Conservation (phyloP, 2,888 invertebrate species). For the Synanthedon vespiformis region DNA sequence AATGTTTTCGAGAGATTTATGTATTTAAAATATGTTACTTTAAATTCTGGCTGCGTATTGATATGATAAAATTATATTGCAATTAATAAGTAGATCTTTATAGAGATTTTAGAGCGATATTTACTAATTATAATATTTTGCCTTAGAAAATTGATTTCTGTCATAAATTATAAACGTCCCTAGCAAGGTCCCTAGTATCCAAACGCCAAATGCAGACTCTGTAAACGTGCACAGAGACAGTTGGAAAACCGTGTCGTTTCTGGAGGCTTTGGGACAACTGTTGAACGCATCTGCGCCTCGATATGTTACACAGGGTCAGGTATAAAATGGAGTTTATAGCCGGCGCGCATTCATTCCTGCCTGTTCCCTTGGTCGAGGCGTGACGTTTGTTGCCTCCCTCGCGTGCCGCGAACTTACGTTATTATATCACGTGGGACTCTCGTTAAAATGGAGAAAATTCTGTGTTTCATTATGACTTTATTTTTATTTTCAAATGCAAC, state of each 20-base stretch:
- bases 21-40: too few relatives aligned
- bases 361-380: conserved; percentile 16
- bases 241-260: conserved; percentile 2
- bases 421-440: background rate
- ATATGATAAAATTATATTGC: too few relatives aligned
- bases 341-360: conserved; percentile 31
- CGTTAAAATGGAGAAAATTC: conserved; percentile 36
- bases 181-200: background rate
- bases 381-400: conserved; percentile 12
- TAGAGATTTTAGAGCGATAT: too few relatives aligned
- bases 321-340: conserved; percentile 22
- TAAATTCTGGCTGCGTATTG: too few relatives aligned
- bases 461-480: conserved; percentile 25
- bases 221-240: background rate
- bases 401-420: conserved; percentile 9
- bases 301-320: conserved; percentile 19
- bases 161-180: background rate
- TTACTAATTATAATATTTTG: too few relatives aligned
- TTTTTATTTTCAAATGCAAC: conserved; percentile 20
- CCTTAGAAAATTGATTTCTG: background rate
- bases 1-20: too few relatives aligned
- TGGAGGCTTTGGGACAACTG: conserved; percentile 44
- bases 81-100: too few relatives aligned
- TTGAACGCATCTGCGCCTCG: conserved; percentile 56
- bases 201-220: background rate